These are phyloP conservation scores for Falco naumanni DNA, from an alignment of 2,797 vertebrate species.

Conservation along the genomic window DNA sequence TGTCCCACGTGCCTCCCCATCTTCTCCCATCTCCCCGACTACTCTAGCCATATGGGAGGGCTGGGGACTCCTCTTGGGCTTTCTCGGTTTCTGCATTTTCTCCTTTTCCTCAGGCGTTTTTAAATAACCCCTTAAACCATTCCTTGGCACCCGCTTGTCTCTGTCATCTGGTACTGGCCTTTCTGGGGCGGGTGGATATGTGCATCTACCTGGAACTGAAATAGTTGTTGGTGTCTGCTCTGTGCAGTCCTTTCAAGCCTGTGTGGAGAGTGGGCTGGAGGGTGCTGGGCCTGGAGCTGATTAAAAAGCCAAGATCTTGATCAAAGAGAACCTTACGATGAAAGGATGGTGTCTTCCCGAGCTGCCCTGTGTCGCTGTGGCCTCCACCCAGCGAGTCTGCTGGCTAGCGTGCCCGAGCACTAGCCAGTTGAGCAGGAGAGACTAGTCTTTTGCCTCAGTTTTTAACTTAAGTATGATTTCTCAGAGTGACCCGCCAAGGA, in stretches of 20 bases:
- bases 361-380: background rate
- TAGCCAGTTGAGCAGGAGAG: background rate
- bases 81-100: accelerated
- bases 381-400: background rate
- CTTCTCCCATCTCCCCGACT: accelerated
- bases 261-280: background rate
- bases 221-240: accelerated
- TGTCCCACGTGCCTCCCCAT: background rate
- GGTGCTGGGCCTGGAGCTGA: background rate
- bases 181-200: background rate
- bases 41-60: accelerated
- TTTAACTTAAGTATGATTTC: background rate
- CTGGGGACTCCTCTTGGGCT: background rate
- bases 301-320: background rate
- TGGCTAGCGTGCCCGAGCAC: background rate
- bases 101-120: background rate
- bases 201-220: background rate
- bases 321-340: background rate
- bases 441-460: background rate
- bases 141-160: background rate
- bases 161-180: background rate
- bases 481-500: background rate
- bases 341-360: background rate
- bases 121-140: background rate
- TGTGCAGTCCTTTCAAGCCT: accelerated